phyloP scores from a whole-genome alignment of 2,888 invertebrate genomes.

The Hypomecis atomaria region DNA sequence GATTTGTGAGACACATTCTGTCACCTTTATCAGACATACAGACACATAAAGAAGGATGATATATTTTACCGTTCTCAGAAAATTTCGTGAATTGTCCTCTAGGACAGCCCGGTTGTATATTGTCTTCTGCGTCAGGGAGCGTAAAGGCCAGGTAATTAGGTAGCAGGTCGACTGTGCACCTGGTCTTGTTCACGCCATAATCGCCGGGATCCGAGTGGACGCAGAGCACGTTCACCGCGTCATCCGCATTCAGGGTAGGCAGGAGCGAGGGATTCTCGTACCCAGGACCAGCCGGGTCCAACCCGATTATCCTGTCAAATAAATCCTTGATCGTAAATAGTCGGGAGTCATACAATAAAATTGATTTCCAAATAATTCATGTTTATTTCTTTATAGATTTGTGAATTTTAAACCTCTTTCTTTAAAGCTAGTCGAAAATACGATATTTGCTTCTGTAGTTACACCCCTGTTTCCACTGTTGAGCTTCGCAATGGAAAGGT shows the following conservation, averaged over 20 bases:
- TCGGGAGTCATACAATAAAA: no score
- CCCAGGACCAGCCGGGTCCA: conserved; percentile 78
- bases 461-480: no score
- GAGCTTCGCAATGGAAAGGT: no score
- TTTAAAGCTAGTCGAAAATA: no score
- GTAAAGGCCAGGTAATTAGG: not conserved
- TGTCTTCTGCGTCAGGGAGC: not conserved
- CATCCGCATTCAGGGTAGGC: not conserved
- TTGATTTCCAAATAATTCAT: no score
- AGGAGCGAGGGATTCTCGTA: conserved; percentile 57
- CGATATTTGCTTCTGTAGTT: no score
- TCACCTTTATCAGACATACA: no score
- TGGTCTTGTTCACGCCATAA: conserved; percentile 67
- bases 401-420: no score
- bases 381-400: no score
- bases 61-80: not conserved
- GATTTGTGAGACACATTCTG: no score
- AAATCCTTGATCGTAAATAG: not conserved
- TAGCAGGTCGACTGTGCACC: conserved; percentile 48
- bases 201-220: conserved; percentile 84
- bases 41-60: not conserved
- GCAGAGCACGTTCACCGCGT: conserved; percentile 77
- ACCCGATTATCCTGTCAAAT: conserved; percentile 1
- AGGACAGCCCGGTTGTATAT: conserved; percentile 1
- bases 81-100: not conserved